Evolutionary conservation across 37 sponge, comb jelly and placozoan genomes (phyloP).

Genomic region (Eunapius fragilis): DNA sequence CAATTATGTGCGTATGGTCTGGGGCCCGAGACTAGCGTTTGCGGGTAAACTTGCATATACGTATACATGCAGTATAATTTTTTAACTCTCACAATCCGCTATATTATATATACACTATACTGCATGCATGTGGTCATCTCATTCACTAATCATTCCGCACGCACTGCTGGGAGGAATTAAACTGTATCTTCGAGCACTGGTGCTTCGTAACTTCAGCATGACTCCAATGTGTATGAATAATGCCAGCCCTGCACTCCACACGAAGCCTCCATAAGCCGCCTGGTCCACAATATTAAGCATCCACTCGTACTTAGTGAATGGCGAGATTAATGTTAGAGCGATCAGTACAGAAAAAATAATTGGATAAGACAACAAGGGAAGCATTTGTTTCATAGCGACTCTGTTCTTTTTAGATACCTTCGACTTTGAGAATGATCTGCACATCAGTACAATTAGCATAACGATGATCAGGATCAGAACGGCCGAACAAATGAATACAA

Average conservation of each 20-base stretch:
- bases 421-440: background rate
- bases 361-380: background rate
- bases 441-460: background rate
- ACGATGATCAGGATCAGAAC: background rate
- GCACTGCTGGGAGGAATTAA: background rate
- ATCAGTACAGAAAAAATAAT: background rate
- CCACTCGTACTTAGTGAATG: too few relatives aligned
- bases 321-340: background rate
- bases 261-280: background rate
- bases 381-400: background rate
- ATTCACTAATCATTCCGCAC: too few relatives aligned
- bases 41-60: too few relatives aligned
- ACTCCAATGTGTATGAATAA: background rate
- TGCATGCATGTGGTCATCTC: too few relatives aligned
- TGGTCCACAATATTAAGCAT: background rate
- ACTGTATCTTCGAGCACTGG: too few relatives aligned
- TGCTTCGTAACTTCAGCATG: background rate
- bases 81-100: too few relatives aligned
- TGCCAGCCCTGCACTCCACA: background rate
- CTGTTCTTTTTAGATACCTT: background rate
- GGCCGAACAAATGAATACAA: background rate
- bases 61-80: too few relatives aligned
- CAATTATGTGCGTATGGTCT: too few relatives aligned
- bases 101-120: too few relatives aligned
- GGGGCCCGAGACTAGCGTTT: too few relatives aligned